Evolutionary conservation across 2,797 vertebrate species (phyloP), one percentile per base, ranked within the genome.

Genomic region (Protosalanx chinensis): DNA sequence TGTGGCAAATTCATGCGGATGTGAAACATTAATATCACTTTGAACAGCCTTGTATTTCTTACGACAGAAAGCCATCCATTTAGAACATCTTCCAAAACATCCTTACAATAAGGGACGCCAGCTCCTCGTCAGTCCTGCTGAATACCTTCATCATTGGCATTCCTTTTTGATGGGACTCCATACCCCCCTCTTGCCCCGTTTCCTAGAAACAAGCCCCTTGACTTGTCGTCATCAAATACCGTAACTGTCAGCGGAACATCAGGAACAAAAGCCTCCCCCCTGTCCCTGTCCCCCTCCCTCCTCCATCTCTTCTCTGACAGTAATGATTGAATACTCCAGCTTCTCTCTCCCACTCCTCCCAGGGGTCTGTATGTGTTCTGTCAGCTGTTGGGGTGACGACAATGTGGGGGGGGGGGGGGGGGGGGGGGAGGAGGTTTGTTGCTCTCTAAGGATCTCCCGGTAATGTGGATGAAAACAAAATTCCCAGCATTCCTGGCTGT

Each of bases 401-500:
- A 20, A 15, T 32, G 23, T 8, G 63, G 30, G 29, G 5, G 7
- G n/a, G 23, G 37, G 12, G 3, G 60, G 3, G 53, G 10, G 18
- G 4, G n/a, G 35, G 29, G 20, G 63, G 15, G n/a, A n/a, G n/a
- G n/a, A n/a, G n/a, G 30, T 70, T 37, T 60, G 33, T 73, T 30
- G 72, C 49, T 72, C 68, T 58, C 68, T 63, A 46, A 51, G 69
- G 32, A 60, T 56, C 68, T 65, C 81, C 73, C 79, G 61, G 64
- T 57, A 72, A 64, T 77, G 76, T 78, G 78, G 76, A 30, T 46
- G 68, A 77, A 84, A 88, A 75, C 79, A 79, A 59, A 88, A 91
- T 93, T 91, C 91, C 81, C 87, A 71, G 67, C 59, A 92, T 93
- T 91, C 87, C 75, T 89, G 75, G 66, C 74, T 66, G 32, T 59